Evolutionary conservation across 2,113 vertebrate species (phyloP).

Genomic region (Rhinolophus ferrumequinum): DNA sequence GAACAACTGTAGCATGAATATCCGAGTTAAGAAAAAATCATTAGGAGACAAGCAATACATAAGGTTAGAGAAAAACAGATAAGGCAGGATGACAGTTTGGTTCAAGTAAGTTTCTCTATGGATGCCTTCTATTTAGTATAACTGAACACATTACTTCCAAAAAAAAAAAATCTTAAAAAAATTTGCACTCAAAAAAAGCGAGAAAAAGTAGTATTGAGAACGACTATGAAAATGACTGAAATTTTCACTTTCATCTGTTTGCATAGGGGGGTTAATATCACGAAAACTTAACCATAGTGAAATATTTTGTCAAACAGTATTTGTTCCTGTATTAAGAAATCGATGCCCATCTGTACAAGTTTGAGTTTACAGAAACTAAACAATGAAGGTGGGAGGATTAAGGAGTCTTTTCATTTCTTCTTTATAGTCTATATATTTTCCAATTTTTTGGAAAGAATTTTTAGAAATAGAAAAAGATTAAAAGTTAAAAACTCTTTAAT

Average conservation of each 20-base stretch:
- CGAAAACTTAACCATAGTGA: background rate
- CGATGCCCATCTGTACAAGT: background rate
- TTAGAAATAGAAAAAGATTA: background rate
- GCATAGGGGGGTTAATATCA: background rate
- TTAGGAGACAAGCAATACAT: background rate
- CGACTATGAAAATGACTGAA: conserved; percentile 9
- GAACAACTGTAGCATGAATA: background rate
- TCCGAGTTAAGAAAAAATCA: background rate
- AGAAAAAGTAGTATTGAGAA: background rate
- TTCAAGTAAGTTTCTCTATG: background rate
- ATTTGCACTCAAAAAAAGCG: background rate
- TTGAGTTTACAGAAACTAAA: conserved; percentile 43
- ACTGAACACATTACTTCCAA: background rate
- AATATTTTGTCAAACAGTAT: background rate
- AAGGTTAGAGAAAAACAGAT: background rate
- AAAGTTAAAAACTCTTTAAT: conserved; percentile 2
- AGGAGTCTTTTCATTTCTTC: background rate
- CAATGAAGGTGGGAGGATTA: background rate
- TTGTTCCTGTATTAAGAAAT: background rate
- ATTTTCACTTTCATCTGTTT: background rate
- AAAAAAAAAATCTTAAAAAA: background rate
- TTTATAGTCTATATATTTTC: background rate
- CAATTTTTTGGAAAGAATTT: background rate
- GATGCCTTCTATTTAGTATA: background rate
- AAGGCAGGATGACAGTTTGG: background rate